Percentiles rank a stretch among this genome's conserved stretches.
phyloP scores from a whole-genome alignment of 1,140 invertebrate species.

The Trichogramma pretiosum region DNA sequence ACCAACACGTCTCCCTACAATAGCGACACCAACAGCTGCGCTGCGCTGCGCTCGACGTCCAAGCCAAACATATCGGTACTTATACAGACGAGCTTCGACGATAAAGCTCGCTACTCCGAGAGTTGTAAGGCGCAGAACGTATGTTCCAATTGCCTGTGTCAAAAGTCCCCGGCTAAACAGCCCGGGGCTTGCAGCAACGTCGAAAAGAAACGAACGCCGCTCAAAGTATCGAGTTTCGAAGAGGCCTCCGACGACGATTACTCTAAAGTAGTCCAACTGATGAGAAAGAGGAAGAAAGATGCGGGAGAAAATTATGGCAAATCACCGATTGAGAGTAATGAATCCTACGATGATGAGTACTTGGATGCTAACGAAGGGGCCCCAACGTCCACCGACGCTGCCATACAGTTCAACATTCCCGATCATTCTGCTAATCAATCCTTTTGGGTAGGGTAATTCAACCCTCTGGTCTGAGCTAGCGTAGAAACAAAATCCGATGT shows the following conservation, averaged over 20 bases:
- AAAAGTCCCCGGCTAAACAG: conserved; percentile 19
- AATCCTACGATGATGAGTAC: conserved; percentile 33
- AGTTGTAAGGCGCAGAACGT: conserved; percentile 15
- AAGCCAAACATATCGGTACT: conserved; percentile 35
- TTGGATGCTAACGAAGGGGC: conserved; percentile 35
- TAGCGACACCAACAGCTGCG: conserved; percentile 16
- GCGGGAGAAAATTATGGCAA: conserved; percentile 14
- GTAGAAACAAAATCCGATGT: background rate
- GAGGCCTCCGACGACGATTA: conserved; percentile 29
- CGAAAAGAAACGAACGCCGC: conserved; percentile 10
- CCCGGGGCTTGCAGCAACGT: too few relatives aligned
- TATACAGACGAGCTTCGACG: conserved; percentile 39
- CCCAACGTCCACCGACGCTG: conserved; percentile 3
- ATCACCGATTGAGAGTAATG: conserved; percentile 26
- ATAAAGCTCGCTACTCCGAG: conserved; percentile 23
- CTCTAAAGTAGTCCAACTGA: conserved; percentile 20
- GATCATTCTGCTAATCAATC: conserved; percentile 33
- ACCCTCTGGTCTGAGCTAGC: too few relatives aligned
- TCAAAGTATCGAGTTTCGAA: conserved; percentile 33
- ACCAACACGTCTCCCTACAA: conserved; percentile 36
- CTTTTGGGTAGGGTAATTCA: conserved; percentile 47
- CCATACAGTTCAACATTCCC: conserved; percentile 34
- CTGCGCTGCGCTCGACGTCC: conserved; percentile 26
- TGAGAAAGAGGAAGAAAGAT: conserved; percentile 9
- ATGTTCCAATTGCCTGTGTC: conserved; percentile 8